These are phyloP conservation scores for Cephonodes hylas DNA, from an alignment of 2,888 invertebrate species.

Conservation along the genomic window DNA sequence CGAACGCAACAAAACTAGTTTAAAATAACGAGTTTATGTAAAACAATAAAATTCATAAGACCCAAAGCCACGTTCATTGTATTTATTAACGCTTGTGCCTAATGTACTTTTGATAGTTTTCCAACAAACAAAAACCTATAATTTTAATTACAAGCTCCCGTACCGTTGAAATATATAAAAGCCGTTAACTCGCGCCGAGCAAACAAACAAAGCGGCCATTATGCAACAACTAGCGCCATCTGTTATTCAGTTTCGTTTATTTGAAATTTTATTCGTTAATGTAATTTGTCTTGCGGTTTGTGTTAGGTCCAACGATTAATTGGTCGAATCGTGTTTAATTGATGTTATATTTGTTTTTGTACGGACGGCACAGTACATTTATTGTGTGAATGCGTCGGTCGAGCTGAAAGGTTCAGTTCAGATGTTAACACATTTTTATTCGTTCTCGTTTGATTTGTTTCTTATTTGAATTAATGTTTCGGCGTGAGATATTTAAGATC, in stretches of 20 bases:
- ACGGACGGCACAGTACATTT: constrained; percentile 12
- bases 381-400: constrained; percentile 13
- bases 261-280: constrained; percentile 23
- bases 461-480: not conserved
- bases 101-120: constrained; percentile 16
- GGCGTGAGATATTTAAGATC: not conserved
- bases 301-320: constrained; percentile 34
- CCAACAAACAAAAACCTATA: constrained; percentile 30
- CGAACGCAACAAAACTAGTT: too few species aligned
- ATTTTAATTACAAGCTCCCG: constrained; percentile 38
- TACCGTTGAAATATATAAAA: constrained; percentile 31
- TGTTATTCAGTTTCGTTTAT: constrained; percentile 34
- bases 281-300: constrained; percentile 27
- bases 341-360: constrained; percentile 22
- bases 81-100: constrained; percentile 11
- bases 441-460: not conserved
- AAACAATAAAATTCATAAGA: not conserved
- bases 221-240: constrained; percentile 39
- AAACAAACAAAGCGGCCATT: constrained; percentile 40
- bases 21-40: too few species aligned
- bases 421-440: not conserved
- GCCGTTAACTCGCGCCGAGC: constrained; percentile 25
- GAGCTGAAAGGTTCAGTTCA: constrained; percentile 8
- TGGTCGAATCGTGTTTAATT: constrained; percentile 26
- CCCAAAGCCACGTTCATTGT: not conserved